Conservation (phyloP, 2,113 vertebrate genomes). For the Callorhinus ursinus region DNA sequence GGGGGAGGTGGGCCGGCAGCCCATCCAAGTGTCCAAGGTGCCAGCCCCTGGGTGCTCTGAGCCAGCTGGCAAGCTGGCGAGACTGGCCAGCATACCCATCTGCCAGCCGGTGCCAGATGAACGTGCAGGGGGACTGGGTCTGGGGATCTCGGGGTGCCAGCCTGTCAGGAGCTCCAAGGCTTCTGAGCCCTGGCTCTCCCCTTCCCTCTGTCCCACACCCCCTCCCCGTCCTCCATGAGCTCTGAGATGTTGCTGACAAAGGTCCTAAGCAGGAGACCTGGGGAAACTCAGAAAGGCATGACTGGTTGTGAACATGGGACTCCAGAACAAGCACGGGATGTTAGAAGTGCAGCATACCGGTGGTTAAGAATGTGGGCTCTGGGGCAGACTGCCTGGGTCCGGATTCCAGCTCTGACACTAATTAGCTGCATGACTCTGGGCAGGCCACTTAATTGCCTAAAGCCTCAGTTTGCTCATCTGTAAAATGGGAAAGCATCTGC, state of each 20-base stretch:
- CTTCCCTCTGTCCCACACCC: not conserved
- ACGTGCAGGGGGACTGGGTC: not conserved
- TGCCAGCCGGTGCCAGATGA: not conserved
- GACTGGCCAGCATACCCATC: conserved; percentile 50
- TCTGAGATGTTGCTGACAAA: not conserved
- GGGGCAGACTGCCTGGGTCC: not conserved
- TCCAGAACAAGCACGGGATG: accelerated
- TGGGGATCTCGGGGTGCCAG: not conserved
- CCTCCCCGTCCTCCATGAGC: not conserved
- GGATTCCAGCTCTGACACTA: not conserved
- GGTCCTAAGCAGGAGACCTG: accelerated
- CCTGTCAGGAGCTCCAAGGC: not conserved
- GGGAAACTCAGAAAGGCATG: accelerated
- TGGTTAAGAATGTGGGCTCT: too few species aligned
- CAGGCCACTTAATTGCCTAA: accelerated
- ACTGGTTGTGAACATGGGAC: not conserved
- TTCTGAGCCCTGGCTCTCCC: not conserved
- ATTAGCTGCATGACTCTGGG: not conserved
- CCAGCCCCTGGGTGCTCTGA: conserved; percentile 42
- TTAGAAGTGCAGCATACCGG: accelerated
- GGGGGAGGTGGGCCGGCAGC: conserved; percentile 51
- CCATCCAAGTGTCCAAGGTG: conserved; percentile 52
- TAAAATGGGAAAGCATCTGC: not conserved
- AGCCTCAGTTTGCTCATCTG: not conserved
- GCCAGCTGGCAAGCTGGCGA: conserved; percentile 71